Percentiles rank a stretch among this genome's conserved stretches.
phyloP scores from a whole-genome alignment of 1,140 invertebrate species.

The Ceratoteleas bidentatus region DNA sequence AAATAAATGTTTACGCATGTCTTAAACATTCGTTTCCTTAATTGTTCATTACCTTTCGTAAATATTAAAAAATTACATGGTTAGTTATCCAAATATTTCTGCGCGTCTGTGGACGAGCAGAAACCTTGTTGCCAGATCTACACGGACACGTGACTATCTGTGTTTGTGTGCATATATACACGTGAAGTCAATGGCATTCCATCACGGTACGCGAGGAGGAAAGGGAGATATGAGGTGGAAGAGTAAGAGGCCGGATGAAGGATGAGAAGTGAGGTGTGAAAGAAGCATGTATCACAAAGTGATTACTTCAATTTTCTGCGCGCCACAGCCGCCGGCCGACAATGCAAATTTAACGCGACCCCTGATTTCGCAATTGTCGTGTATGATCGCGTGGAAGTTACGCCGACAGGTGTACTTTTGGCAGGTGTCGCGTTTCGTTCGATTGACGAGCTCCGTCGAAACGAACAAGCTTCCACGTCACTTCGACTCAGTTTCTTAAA shows the following conservation, averaged over 20 bases:
- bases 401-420: conserved; percentile 14
- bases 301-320: conserved; percentile 54
- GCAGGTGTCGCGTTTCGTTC: conserved; percentile 37
- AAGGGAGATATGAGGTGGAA: conserved; percentile 58
- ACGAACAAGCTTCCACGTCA: neutral
- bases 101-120: conserved; percentile 35
- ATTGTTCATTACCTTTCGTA: too few species aligned
- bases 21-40: too few species aligned
- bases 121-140: conserved; percentile 72
- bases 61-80: too few species aligned
- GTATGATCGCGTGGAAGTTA: conserved; percentile 16
- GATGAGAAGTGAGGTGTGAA: conserved; percentile 61
- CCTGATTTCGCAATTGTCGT: conserved; percentile 36
- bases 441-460: conserved; percentile 7
- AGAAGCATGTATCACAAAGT: conserved; percentile 63
- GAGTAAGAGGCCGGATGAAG: conserved; percentile 55
- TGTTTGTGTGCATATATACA: conserved; percentile 44
- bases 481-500: too few species aligned
- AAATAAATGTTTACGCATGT: too few species aligned
- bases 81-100: too few species aligned
- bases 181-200: conserved; percentile 74
- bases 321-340: conserved; percentile 13
- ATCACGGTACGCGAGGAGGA: conserved; percentile 59
- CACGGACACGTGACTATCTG: too few species aligned
- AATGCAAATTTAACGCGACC: conserved; percentile 33